These are phyloP conservation scores for Sylvicola cinctus DNA, from an alignment of 2,888 invertebrate genomes.

Conservation along the genomic window DNA sequence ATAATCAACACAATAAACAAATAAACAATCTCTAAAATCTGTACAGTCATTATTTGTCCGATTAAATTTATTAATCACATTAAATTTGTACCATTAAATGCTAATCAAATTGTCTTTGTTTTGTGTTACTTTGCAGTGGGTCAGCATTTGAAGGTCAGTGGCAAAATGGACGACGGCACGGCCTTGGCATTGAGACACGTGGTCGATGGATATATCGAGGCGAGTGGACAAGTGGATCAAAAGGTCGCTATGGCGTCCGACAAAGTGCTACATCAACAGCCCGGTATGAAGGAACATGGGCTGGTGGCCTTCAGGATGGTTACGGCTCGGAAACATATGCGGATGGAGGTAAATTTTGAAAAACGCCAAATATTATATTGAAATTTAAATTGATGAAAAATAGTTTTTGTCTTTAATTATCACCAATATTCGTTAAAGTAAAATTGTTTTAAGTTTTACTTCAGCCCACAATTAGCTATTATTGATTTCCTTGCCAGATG, in stretches of 20 bases:
- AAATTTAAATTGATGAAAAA: neutral
- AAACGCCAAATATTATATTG: neutral
- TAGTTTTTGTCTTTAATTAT: neutral
- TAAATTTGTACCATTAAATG: neutral
- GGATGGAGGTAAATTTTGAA: conserved; percentile 64
- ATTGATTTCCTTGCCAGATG: too few relatives aligned
- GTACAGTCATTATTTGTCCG: too few relatives aligned
- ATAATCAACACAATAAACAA: too few relatives aligned
- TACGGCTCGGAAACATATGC: conserved; percentile 99
- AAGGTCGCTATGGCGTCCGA: conserved; percentile 94
- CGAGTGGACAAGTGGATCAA: conserved; percentile 97
- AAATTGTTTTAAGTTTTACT: neutral
- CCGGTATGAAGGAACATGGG: conserved; percentile 97
- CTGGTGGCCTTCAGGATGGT: conserved; percentile 95
- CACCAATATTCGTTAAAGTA: too few relatives aligned
- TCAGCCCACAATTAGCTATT: neutral
- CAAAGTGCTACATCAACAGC: conserved; percentile 90
- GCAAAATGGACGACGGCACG: conserved; percentile 98
- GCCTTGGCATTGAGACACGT: conserved; percentile 89
- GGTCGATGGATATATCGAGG: conserved; percentile 95
- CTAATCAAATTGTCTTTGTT: conserved; percentile 1
- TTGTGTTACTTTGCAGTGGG: conserved; percentile 42
- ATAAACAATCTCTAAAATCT: too few relatives aligned
- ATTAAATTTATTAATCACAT: too few relatives aligned
- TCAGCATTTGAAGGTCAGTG: conserved; percentile 96